Base-by-base conservation (phyloP, 1,140 invertebrate genomes). In the Lethocerus indicus region DNA sequence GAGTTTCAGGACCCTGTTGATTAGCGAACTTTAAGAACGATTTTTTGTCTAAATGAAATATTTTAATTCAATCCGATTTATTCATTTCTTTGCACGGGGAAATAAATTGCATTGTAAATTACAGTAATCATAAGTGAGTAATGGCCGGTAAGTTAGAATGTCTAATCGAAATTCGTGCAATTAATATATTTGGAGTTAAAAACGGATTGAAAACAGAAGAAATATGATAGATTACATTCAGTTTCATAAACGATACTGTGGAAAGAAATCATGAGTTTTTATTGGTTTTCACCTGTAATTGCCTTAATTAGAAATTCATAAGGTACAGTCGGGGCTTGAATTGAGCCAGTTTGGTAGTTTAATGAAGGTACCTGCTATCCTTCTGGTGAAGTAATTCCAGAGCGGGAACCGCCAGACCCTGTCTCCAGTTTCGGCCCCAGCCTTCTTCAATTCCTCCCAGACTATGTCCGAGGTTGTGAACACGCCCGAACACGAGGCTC, bases 361-460 rank as follows among this genome's bases (percentile, higher is more conserved):
- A 51, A 18, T 70, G 57, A 26, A 64, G 63, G 23, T 60, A 55
- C 40, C 60, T 55, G 29, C 69, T 32, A 14, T 56, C 67, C 69
- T 41, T 65, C 73, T 42, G 69, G 58, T n/a, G 64, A 70, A 27
- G 57, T 64, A 36, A 58, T 57, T 16, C 72, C 72, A 92, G 1
- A 93, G 60, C 0, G 90, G 90, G 68, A 93, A 76, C 55, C 87
- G 71, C 88, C 89, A 93, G 4, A 93, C 66, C 32, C 90, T 69
- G 64, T 94, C 90, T 0, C 90, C 90, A 2, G 85, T 85, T 12
- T 69, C 54, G 2, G 66, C 62, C 23, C 85, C 79, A 4, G 83
- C 80, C 36, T 70, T 60, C 53, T 74, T 69, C 18, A 87, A 59
- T 21, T 70, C 66, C 35, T 76, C 64, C 64, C 73, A 87, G 13